A percentile compares a stretch with the other conserved stretches of the same genome.
Evolutionary conservation across 2,888 invertebrate species (phyloP).

Genomic region (Crepidodera aurea): DNA sequence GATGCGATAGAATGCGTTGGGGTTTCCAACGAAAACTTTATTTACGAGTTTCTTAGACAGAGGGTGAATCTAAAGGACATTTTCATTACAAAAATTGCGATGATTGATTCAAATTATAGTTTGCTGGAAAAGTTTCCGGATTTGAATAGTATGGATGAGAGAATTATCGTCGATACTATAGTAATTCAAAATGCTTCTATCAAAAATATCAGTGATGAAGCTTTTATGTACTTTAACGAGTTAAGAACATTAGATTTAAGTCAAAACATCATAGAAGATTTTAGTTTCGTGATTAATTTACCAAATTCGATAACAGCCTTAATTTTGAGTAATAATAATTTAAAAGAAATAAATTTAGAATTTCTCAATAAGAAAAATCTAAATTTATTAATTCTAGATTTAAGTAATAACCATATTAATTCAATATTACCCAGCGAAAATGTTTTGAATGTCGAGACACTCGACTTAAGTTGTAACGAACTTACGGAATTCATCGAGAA

Average conservation of each 20-base stretch:
- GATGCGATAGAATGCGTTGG: too few species aligned
- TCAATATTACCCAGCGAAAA: not conserved
- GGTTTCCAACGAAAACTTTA: too few species aligned
- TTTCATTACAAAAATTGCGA: too few species aligned
- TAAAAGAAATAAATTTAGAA: not conserved
- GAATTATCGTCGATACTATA: not conserved
- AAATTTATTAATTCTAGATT: not conserved
- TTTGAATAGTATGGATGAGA: not conserved
- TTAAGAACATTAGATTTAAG: not conserved
- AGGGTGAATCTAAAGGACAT: too few species aligned
- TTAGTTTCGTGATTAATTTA: not conserved
- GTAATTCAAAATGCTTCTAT: not conserved
- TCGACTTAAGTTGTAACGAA: not conserved
- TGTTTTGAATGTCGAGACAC: not conserved
- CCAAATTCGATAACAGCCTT: not conserved
- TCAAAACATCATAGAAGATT: not conserved
- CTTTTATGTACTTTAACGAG: not conserved
- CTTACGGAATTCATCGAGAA: not conserved
- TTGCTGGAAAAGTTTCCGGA: not conserved
- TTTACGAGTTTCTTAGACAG: too few species aligned
- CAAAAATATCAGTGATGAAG: not conserved
- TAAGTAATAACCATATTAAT: not conserved
- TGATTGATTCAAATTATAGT: not conserved
- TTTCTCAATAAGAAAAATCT: not conserved
- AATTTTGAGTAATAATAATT: not conserved